These are phyloP conservation scores for Cantharis flavilabris DNA, from an alignment of 2,888 invertebrate species.

Conservation along the genomic window DNA sequence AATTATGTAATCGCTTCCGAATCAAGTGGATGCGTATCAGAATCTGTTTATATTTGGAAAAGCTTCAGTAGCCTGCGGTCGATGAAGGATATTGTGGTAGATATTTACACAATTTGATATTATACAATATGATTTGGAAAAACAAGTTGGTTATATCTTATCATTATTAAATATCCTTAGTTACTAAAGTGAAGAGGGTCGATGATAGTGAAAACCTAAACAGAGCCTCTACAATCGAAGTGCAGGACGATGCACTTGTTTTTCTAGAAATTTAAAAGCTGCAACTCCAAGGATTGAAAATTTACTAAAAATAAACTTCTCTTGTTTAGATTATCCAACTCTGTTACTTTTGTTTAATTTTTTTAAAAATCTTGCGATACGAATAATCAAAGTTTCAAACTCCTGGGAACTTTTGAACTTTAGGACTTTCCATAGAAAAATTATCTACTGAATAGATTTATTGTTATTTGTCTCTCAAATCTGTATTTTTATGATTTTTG, in stretches of 20 bases:
- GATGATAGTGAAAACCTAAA: conserved; percentile 32
- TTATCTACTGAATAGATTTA: not conserved
- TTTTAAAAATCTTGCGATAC: not conserved
- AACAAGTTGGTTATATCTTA: conserved; percentile 6
- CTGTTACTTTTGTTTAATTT: conserved; percentile 9
- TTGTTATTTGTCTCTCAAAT: not conserved
- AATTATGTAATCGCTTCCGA: not conserved
- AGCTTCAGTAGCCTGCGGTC: not conserved
- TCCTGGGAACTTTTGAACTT: not conserved
- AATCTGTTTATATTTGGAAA: not conserved
- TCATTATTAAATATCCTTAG: conserved; percentile 16
- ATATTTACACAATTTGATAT: conserved; percentile 1
- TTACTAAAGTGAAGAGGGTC: not conserved
- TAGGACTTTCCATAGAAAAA: not conserved
- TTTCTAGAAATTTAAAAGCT: conserved; percentile 45
- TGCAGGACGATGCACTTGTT: conserved; percentile 52
- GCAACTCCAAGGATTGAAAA: conserved; percentile 41
- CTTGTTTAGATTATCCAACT: conserved; percentile 28
- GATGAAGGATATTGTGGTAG: not conserved
- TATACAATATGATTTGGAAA: conserved; percentile 11
- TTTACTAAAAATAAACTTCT: conserved; percentile 47
- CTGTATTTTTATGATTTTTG: conserved; percentile 6
- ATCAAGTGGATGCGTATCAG: not conserved
- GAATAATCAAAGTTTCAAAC: not conserved
- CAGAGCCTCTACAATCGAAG: conserved; percentile 38